A percentile compares a stretch with the other conserved stretches of the same genome.
Conservation (phyloP, 2,888 invertebrate genomes). For the Cactoblastis cactorum region DNA sequence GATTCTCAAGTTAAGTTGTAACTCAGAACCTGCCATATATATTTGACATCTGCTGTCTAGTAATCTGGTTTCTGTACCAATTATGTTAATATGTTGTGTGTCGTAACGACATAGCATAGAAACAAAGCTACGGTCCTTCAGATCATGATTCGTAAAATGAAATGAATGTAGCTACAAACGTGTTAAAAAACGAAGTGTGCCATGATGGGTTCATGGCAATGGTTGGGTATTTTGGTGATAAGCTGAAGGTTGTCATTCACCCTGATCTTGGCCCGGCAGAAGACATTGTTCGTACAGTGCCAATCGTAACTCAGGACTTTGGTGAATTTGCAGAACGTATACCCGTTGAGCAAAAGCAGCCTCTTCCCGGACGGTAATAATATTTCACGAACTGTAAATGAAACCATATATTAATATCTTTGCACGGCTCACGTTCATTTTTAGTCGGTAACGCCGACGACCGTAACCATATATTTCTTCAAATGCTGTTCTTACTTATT, state of each 20-base stretch:
- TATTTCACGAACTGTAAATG: constrained; percentile 10
- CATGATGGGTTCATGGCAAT: constrained; percentile 4
- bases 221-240: neutral
- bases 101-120: neutral
- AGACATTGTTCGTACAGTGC: constrained; percentile 1
- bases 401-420: neutral
- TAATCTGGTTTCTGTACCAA: too few species aligned
- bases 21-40: too few species aligned
- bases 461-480: too few species aligned
- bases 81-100: too few species aligned
- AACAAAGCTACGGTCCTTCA: neutral
- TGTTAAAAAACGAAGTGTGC: constrained; percentile 4
- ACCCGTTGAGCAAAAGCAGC: neutral
- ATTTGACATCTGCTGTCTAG: too few species aligned
- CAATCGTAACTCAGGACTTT: constrained; percentile 6
- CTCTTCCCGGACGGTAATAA: constrained; percentile 5
- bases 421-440: too few species aligned
- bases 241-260: constrained; percentile 3
- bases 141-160: too few species aligned
- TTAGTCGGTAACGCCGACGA: too few species aligned
- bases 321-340: constrained; percentile 4
- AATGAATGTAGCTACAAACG: too few species aligned
- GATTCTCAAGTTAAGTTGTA: too few species aligned
- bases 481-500: too few species aligned
- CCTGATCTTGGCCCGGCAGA: neutral